Base-by-base conservation (phyloP, 1,140 invertebrate genomes). In the Chymomyza costata region DNA sequence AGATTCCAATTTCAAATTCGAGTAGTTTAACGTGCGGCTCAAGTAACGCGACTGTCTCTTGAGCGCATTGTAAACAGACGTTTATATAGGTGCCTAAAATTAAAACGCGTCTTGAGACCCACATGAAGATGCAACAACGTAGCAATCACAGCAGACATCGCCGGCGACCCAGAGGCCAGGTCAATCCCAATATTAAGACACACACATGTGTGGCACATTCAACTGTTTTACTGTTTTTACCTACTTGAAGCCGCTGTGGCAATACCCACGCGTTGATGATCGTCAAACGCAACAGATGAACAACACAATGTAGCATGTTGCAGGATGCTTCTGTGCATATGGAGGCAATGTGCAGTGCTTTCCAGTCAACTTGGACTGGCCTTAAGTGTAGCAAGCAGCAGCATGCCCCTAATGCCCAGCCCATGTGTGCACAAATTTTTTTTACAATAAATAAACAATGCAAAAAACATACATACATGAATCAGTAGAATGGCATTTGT, bases 41-140 rank as follows among this genome's bases (percentile, higher is more conserved):
- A 52, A 74, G 35, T 59, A 64, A 57, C 37, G 63, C 76, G 59
- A 82, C 76, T 82, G 76, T 64, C 47, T 61, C 60, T 70, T 56
- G 40, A 39, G 49, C 57, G 60, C 66, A 61, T 59, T 71, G 67
- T 65, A 82, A 82, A 82, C 78, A 82, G 37, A 68, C 47, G 59
- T 68, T 82, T 82, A 82, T 82, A 82, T 82, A 82, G 65, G 63
- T 65, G 65, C 73, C 66, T 76, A 82, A 71, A 71, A 55, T 78
- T 82, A 68, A 74, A 76, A 52, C 48, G 8, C 32, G 44, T 14
- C 38, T 10, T 30, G 43, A 61, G 74, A 81, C 74, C 76, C 74
- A 81, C 74, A 81, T 81, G 74, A 81, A 65, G 73, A 19, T 19
- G 25, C 25, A 28, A 10, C 25, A 10, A 28, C 25, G 10, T 10